Percentiles rank a stretch among this genome's conserved stretches.
These are phyloP conservation scores for Oriolus oriolus DNA, from an alignment of 2,113 vertebrate species.

Conservation along the genomic window DNA sequence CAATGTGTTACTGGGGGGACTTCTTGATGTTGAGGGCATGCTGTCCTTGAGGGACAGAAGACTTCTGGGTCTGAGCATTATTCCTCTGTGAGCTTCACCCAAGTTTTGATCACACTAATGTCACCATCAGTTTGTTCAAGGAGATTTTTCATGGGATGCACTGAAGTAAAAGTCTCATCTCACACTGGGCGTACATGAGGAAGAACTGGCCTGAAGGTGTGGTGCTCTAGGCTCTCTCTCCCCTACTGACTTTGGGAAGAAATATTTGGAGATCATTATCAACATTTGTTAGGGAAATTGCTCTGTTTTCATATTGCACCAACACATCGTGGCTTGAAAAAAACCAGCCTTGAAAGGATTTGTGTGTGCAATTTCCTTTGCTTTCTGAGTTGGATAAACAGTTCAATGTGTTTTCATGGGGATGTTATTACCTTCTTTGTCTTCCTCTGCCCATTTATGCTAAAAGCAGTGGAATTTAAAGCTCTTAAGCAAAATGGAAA, in stretches of 20 bases:
- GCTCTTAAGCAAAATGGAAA: not conserved
- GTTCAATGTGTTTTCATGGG: not conserved
- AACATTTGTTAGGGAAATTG: not conserved
- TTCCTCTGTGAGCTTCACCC: not conserved
- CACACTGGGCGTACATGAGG: accelerated
- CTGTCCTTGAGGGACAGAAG: not conserved
- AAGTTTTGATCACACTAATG: not conserved
- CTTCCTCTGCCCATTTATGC: not conserved
- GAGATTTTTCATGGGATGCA: not conserved
- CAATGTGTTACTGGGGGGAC: not conserved
- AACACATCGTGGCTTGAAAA: not conserved
- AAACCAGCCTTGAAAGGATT: not conserved
- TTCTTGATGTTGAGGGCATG: not conserved
- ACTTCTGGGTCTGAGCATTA: not conserved
- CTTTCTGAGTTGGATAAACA: not conserved
- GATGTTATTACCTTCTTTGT: not conserved
- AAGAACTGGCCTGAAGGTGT: not conserved
- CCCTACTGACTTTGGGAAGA: not conserved
- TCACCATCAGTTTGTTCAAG: not conserved
- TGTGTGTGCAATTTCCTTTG: not conserved
- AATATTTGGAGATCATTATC: not conserved
- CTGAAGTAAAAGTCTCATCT: not conserved
- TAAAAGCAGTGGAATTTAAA: not conserved
- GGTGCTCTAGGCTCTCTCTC: not conserved
- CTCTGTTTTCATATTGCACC: not conserved